A percentile compares a stretch with the other conserved stretches of the same genome.
These are phyloP conservation scores for Gephyroberyx darwinii DNA, from an alignment of 2,797 vertebrate genomes.

Conservation along the genomic window DNA sequence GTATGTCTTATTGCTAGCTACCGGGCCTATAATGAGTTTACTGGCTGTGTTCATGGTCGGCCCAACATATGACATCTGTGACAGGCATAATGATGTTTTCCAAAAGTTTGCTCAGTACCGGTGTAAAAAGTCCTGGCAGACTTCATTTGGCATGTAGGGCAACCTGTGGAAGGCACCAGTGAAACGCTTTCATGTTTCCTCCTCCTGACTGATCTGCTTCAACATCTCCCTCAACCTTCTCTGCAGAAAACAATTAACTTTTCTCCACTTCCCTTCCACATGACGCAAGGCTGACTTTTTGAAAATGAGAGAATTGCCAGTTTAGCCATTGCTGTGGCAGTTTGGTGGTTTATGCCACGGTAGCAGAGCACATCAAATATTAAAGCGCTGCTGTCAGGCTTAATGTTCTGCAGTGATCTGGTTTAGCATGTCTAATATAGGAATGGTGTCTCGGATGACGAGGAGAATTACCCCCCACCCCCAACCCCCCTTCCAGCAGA, in stretches of 20 bases:
- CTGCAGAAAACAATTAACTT: constrained; percentile 29
- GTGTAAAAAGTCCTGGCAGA: constrained; percentile 27
- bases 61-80: constrained; percentile 10
- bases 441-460: constrained; percentile 74
- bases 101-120: constrained; percentile 12
- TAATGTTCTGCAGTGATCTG: constrained; percentile 80
- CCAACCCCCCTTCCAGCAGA: constrained; percentile 47
- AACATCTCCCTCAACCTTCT: constrained; percentile 28
- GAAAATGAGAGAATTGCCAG: constrained; percentile 61
- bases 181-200: constrained; percentile 26
- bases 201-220: constrained; percentile 45
- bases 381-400: constrained; percentile 75
- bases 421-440: constrained; percentile 77
- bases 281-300: constrained; percentile 53
- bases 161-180: constrained; percentile 55
- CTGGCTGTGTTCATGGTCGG: constrained; percentile 33
- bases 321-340: constrained; percentile 51
- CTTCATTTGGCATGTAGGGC: constrained; percentile 37
- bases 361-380: constrained; percentile 79
- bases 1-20: constrained; percentile 18
- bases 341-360: constrained; percentile 65
- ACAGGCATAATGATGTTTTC: constrained; percentile 29
- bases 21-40: constrained; percentile 42
- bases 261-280: constrained; percentile 26
- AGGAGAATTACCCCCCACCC: constrained; percentile 64